Evolutionary conservation across 2,888 invertebrate genomes (phyloP), one percentile per base, ranked within the genome.

Genomic region (Diarsia rubi): DNA sequence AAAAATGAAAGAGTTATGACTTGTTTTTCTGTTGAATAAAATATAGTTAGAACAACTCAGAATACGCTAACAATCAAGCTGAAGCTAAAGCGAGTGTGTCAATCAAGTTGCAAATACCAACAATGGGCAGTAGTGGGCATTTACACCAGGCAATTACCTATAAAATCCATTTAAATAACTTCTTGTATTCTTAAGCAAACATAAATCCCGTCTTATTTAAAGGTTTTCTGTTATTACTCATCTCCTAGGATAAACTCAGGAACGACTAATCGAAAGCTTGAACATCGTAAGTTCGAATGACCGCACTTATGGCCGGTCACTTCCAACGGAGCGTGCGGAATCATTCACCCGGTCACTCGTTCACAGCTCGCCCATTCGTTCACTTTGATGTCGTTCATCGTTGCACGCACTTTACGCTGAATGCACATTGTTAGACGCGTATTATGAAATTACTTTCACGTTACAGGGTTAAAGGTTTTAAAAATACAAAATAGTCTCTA

Each of bases 371-470:
- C 87, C 88, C 92, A 89, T 88, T 91, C 93, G 91, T 83, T 84
- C 94, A 92, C 95, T 96, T 95, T 96, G 95, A 95, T 95, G 93
- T 94, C 83, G 88, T 83, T 68, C 80, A 85, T 75, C 88, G 87
- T 90, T 89, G 90, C 92, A 94, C 95, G 95, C 95, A 95, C 93
- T 94, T 94, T 89, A 91, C 93, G 92, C 90, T 89, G 87, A 88
- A 78, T 93, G 93, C 90, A 91, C 94, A 91, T 88, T 89, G 90
- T 90, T 91, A 87, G 90, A 91, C 89, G 90, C 90, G 84, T 88
- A 90, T 91, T 91, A 90, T 91, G 82, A 84, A 89, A 90, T 90
- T 88, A 89, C 88, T 88, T 90, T 88, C 84, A 86, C 85, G 79
- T 83, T 76, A 81, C 85, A 80, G 68, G 69, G 49, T 74, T 68